Evolutionary conservation across 2,113 vertebrate genomes (phyloP).

Genomic region (Tautogolabrus adspersus): DNA sequence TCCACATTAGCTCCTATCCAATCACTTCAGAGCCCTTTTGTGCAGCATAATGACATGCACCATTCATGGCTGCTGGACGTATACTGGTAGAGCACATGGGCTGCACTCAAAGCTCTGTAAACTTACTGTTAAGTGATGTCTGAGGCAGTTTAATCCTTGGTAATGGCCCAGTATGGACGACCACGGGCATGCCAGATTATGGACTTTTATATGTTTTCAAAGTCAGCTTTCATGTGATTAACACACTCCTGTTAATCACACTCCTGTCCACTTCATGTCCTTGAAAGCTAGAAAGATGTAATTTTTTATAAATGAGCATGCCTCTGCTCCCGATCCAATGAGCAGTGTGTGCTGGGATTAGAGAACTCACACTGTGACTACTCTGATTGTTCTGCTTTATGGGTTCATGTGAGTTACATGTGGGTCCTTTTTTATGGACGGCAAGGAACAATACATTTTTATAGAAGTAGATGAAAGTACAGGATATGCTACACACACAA

Average conservation of each 20-base stretch:
- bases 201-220: conserved; percentile 76
- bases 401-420: neutral
- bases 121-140: conserved; percentile 57
- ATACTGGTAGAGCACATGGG: conserved; percentile 12
- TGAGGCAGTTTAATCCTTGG: conserved; percentile 83
- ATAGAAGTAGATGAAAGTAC: no score
- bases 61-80: neutral
- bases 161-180: conserved; percentile 83
- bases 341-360: conserved; percentile 27
- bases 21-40: conserved; percentile 20
- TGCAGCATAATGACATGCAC: conserved; percentile 1
- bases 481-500: no score
- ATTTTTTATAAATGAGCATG: neutral
- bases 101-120: conserved; percentile 25
- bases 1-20: conserved; percentile 5
- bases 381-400: neutral
- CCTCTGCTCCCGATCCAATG: neutral
- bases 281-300: conserved; percentile 52
- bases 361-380: neutral
- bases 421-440: neutral
- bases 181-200: conserved; percentile 85
- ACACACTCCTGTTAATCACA: conserved; percentile 70
- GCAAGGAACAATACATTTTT: neutral
- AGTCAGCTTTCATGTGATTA: conserved; percentile 91
- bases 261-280: conserved; percentile 32